phyloP scores from a whole-genome alignment of 2,113 vertebrate species.

The Pao palembangensis region DNA sequence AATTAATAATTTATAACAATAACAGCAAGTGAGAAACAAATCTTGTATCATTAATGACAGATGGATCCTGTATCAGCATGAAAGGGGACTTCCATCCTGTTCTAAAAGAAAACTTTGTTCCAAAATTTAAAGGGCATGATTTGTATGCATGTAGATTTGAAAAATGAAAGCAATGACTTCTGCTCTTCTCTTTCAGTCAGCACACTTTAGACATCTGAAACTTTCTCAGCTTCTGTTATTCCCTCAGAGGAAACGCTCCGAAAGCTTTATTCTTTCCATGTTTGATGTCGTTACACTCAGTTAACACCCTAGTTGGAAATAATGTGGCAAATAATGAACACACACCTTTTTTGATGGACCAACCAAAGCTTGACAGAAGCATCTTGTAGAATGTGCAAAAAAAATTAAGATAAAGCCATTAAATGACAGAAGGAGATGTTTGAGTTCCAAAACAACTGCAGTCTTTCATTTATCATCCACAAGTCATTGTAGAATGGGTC shows the following conservation, averaged over 20 bases:
- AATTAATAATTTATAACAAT: no score
- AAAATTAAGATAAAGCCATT: not conserved
- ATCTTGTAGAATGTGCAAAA: constrained; percentile 2
- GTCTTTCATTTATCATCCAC: constrained; percentile 5
- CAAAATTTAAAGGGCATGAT: constrained; percentile 4
- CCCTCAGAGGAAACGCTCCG: constrained; percentile 17
- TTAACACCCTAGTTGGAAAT: no score
- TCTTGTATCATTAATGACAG: no score
- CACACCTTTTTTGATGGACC: constrained; percentile 1
- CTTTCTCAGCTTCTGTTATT: constrained; percentile 18
- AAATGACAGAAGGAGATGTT: not conserved
- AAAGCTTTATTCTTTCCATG: constrained; percentile 1
- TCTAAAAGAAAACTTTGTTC: not conserved
- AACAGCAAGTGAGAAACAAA: no score
- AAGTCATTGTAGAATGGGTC: no score
- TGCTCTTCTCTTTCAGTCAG: constrained; percentile 15
- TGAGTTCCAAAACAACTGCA: constrained; percentile 3
- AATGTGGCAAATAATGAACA: no score
- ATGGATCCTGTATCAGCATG: no score
- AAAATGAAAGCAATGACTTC: constrained; percentile 8
- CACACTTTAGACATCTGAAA: constrained; percentile 20
- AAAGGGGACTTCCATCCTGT: not conserved
- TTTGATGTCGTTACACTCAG: no score
- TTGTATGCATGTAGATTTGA: constrained; percentile 11
- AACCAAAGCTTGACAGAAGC: not conserved